Conservation (phyloP, 1,140 invertebrate genomes). For the Parapsyche elsis region DNA sequence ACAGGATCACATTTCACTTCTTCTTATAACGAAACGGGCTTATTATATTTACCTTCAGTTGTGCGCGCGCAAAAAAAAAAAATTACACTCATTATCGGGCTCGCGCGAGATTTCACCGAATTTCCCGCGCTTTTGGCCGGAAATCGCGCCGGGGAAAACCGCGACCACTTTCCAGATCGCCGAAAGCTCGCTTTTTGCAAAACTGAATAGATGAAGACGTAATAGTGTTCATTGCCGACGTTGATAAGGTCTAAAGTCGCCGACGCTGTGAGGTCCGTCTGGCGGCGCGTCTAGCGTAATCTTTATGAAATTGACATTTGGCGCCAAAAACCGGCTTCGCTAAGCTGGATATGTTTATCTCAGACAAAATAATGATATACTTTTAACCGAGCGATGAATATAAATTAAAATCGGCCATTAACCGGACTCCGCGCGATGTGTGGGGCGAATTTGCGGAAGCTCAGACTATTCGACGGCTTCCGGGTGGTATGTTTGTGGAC, state of each 20-base stretch:
- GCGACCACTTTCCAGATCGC: too few relatives aligned
- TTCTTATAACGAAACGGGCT: conserved; percentile 4
- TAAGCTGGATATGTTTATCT: conserved; percentile 36
- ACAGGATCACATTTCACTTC: conserved; percentile 30
- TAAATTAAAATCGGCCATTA: conserved; percentile 25
- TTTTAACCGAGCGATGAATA: conserved; percentile 15
- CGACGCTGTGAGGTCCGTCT: not conserved
- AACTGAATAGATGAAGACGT: not conserved
- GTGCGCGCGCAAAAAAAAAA: too few relatives aligned
- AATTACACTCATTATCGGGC: too few relatives aligned
- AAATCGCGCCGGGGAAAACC: too few relatives aligned
- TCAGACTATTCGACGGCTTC: too few relatives aligned
- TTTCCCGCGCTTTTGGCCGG: too few relatives aligned
- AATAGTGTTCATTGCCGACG: not conserved
- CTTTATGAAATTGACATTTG: conserved; percentile 39
- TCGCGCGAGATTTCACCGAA: not conserved
- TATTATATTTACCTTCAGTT: not conserved
- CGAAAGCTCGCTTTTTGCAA: not conserved
- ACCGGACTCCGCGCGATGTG: not conserved
- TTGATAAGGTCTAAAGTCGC: not conserved
- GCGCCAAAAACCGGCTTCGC: conserved; percentile 30
- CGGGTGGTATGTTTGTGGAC: too few relatives aligned
- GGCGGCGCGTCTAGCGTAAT: conserved; percentile 28
- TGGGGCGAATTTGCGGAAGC: not conserved
- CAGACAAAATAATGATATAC: conserved; percentile 27